These are phyloP conservation scores for Drosophila fungiperda DNA, from an alignment of 2,888 invertebrate species.

Conservation along the genomic window DNA sequence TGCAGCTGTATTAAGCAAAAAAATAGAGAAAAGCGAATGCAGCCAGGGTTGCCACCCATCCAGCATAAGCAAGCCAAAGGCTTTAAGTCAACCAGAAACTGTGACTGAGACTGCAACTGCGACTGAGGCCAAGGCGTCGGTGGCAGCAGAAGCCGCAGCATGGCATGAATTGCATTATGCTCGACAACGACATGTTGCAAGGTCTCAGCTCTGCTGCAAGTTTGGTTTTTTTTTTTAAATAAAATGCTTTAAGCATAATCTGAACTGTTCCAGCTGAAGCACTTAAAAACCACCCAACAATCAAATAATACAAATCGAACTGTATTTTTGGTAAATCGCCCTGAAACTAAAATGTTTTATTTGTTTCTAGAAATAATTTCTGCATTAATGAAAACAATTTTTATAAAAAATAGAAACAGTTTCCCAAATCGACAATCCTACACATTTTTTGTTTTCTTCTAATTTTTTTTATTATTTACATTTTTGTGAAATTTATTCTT, in stretches of 20 bases:
- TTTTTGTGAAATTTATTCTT: too few species aligned
- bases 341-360: not conserved
- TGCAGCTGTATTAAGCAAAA: constrained; percentile 78
- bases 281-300: not conserved
- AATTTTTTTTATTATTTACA: too few species aligned
- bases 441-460: too few species aligned
- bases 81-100: constrained; percentile 24
- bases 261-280: not conserved
- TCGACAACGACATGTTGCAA: constrained; percentile 25
- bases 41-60: constrained; percentile 14
- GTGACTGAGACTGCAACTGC: constrained; percentile 8
- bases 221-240: not conserved
- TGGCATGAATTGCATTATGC: constrained; percentile 31
- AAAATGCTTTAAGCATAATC: constrained; percentile 22
- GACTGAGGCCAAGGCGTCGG: constrained; percentile 38
- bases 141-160: constrained; percentile 1
- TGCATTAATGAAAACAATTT: not conserved
- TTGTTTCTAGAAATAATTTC: not conserved
- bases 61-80: constrained; percentile 13
- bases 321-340: not conserved
- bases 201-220: constrained; percentile 23
- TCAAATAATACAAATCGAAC: not conserved
- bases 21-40: constrained; percentile 28
- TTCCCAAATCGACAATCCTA: too few species aligned
- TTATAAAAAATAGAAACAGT: too few species aligned